Evolutionary conservation across 2,113 vertebrate species (phyloP).

Genomic region (Puffinus mauretanicus): DNA sequence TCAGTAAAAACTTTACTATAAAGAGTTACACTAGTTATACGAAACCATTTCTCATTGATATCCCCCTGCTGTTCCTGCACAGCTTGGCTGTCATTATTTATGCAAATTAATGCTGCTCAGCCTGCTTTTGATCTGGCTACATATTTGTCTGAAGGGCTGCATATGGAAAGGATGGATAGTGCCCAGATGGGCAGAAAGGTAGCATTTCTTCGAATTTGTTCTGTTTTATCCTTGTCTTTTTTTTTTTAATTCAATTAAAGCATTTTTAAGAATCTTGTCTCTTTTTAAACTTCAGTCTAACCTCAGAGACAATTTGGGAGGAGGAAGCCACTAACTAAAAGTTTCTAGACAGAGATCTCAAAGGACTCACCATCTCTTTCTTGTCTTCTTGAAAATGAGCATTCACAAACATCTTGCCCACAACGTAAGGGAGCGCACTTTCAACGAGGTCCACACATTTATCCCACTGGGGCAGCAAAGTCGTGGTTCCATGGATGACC

Average conservation of each 20-base stretch:
- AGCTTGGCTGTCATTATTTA: background rate
- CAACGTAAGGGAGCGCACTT: constrained; percentile 85
- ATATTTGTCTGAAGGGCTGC: background rate
- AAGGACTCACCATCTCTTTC: constrained; percentile 87
- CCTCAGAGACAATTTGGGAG: background rate
- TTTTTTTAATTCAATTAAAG: background rate
- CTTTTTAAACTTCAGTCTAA: background rate
- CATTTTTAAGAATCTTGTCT: background rate
- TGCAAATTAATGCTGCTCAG: background rate
- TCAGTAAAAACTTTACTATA: background rate
- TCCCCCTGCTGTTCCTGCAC: background rate
- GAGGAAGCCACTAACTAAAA: background rate
- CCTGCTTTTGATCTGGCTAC: background rate
- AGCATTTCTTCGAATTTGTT: background rate
- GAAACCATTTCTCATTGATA: background rate
- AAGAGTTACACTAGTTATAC: background rate
- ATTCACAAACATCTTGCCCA: constrained; percentile 92
- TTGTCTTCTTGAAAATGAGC: constrained; percentile 96
- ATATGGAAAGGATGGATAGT: background rate
- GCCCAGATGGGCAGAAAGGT: background rate
- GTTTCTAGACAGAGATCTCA: background rate
- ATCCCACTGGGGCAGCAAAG: constrained; percentile 91
- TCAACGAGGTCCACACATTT: constrained; percentile 95
- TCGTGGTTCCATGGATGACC: constrained; percentile 91
- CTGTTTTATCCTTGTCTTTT: background rate